A percentile compares a stretch with the other conserved stretches of the same genome.
These are phyloP conservation scores for Nomada ruficornis DNA, from an alignment of 2,888 invertebrate species.

Conservation along the genomic window DNA sequence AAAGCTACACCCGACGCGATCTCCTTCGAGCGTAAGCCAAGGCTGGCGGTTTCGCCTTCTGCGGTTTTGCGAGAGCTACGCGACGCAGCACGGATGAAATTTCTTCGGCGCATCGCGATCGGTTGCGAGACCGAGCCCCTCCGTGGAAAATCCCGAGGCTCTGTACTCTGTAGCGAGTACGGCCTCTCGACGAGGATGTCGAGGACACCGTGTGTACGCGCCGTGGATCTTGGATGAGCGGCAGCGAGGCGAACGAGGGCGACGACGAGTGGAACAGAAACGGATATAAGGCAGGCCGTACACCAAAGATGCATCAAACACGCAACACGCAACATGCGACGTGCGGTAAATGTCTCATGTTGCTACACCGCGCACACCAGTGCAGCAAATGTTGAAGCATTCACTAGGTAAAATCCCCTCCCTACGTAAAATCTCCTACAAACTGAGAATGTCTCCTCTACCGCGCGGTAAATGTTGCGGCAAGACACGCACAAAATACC, in stretches of 20 bases:
- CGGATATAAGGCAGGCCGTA: too few species aligned
- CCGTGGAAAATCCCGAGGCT: background rate
- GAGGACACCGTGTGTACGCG: slow-evolving; percentile 3
- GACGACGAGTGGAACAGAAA: background rate
- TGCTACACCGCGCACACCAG: too few species aligned
- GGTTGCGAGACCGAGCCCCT: background rate
- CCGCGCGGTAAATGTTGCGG: too few species aligned
- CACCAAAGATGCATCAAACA: too few species aligned
- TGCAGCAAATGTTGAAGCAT: too few species aligned
- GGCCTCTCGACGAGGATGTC: background rate
- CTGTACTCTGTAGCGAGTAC: slow-evolving; percentile 17
- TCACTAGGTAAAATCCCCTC: too few species aligned
- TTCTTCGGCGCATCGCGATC: slow-evolving; percentile 12
- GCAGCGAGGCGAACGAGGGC: too few species aligned
- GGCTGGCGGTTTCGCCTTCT: slow-evolving; percentile 30
- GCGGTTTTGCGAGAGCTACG: slow-evolving; percentile 13
- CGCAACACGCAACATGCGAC: too few species aligned
- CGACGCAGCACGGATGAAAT: slow-evolving; percentile 41
- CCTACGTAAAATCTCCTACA: too few species aligned
- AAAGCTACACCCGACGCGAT: slow-evolving; percentile 79
- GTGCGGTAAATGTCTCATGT: too few species aligned
- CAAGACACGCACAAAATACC: too few species aligned
- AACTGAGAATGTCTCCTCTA: too few species aligned
- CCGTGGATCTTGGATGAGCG: slow-evolving; percentile 23
- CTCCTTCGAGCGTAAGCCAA: slow-evolving; percentile 67